Base-by-base conservation (phyloP, 1,140 invertebrate species). In the Leptopilina boulardi region DNA sequence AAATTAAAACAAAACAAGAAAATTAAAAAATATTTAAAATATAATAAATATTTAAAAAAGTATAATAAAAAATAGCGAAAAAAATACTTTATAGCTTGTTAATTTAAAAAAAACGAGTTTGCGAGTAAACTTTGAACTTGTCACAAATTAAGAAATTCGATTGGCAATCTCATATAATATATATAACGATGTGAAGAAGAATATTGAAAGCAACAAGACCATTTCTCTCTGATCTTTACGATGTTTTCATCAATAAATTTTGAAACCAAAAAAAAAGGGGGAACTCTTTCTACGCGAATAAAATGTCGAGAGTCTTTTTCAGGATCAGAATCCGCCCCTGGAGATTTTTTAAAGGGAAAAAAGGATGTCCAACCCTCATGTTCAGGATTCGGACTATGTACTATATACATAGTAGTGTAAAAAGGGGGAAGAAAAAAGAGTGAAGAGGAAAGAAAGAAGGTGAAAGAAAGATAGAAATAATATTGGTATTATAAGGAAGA, bases 291-390 rank as follows among this genome's bases (percentile, higher is more conserved):
- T n/a, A n/a, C n/a, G 13, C 26, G 13, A 66, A 66, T 66, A 66
- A n/a, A 66, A 66, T 66, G 26, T 66, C 23, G 15, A 54, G 19
- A 74, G 70, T 38, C 59, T 71, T 73, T 72, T 74, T 77, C 41
- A 19, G 19, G 18, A 77, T 10, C 44, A 11, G 30, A 70, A 54
- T 71, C 11, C 71, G 75, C 70, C 70, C 30, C 56, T 66, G 78
- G 78, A 74, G 77, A 75, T 73, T 80, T 81, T 84, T 84, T 82
- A 74, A 81, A 81, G 77, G 81, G 77, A 77, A 81, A 26, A 72
- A 82, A 77, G 74, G 77, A 82, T 72, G 78, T 78, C 73, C 81
- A 80, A 80, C 81, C 81, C 81, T 77, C 78, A 78, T 66, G 59
- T 30, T 66, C 23, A 66, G 23, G 59, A 66, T 34, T 66, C 23